These are phyloP conservation scores for Stomorhina lunata DNA, from an alignment of 2,888 invertebrate genomes.

Conservation along the genomic window DNA sequence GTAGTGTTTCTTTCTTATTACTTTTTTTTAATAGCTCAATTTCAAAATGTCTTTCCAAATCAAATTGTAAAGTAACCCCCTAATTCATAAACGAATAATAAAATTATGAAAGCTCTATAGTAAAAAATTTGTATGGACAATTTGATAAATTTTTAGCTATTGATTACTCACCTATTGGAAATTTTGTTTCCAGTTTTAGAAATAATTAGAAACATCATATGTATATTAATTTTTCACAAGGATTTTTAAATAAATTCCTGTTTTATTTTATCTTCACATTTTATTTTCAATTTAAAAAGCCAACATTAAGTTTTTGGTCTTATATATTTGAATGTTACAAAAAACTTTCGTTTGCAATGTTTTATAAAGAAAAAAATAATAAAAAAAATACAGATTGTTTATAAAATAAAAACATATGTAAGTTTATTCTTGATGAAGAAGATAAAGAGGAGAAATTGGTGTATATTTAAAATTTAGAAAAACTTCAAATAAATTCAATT, in stretches of 20 bases:
- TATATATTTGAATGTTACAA: slow-evolving; percentile 38
- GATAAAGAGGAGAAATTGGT: slow-evolving; percentile 43
- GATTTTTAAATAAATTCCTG: slow-evolving; percentile 58
- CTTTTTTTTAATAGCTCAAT: too few relatives aligned
- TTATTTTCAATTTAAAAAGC: slow-evolving; percentile 45
- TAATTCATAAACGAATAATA: too few relatives aligned
- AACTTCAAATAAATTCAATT: slow-evolving; percentile 22
- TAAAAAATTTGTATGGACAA: too few relatives aligned
- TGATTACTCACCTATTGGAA: too few relatives aligned
- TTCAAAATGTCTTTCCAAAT: too few relatives aligned
- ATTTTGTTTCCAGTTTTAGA: too few relatives aligned
- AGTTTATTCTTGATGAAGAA: slow-evolving; percentile 27
- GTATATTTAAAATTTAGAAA: slow-evolving; percentile 48
- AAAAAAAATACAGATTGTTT: slow-evolving; percentile 27
- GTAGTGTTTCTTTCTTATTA: too few relatives aligned
- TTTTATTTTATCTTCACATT: slow-evolving; percentile 37
- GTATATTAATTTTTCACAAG: slow-evolving; percentile 23
- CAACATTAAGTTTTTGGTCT: slow-evolving; percentile 45
- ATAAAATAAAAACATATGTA: too few relatives aligned
- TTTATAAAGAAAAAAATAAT: slow-evolving; percentile 30
- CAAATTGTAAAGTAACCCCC: too few relatives aligned
- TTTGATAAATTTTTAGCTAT: too few relatives aligned
- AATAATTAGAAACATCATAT: slow-evolving; percentile 15
- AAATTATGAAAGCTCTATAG: too few relatives aligned
- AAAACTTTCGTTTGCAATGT: slow-evolving; percentile 24